phyloP scores from a whole-genome alignment of 2,797 vertebrate genomes.

The Sebastes baramenuke region DNA sequence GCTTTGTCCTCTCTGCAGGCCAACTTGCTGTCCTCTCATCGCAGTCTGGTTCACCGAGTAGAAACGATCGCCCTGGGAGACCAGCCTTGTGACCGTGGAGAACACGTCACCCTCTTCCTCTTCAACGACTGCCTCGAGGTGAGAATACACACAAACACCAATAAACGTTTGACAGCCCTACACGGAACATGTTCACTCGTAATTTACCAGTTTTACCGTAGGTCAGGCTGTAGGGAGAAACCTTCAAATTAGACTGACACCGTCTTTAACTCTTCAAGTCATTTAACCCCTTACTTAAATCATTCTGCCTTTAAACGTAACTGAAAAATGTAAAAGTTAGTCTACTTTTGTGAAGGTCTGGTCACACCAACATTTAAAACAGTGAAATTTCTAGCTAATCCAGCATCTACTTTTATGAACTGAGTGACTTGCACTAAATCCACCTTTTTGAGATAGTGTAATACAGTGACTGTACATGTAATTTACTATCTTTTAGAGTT shows the following conservation, averaged over 20 bases:
- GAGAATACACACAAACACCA: not conserved
- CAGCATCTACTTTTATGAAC: not conserved
- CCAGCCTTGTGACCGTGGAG: slow-evolving; percentile 94
- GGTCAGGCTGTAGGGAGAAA: not conserved
- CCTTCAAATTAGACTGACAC: not conserved
- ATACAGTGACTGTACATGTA: too few relatives aligned
- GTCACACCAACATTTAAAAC: not conserved
- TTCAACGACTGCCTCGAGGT: slow-evolving; percentile 99
- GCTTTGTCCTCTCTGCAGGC: slow-evolving; percentile 80
- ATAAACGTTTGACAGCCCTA: not conserved
- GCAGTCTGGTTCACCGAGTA: slow-evolving; percentile 91
- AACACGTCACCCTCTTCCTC: slow-evolving; percentile 96
- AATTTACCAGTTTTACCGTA: not conserved
- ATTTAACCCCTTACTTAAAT: not conserved
- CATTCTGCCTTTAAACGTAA: not conserved
- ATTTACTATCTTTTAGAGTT: too few relatives aligned
- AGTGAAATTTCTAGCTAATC: not conserved
- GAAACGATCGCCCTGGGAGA: slow-evolving; percentile 94
- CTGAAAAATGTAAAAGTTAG: not conserved
- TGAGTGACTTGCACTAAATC: not conserved
- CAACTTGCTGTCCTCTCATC: slow-evolving; percentile 96
- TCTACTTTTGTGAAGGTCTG: too few relatives aligned
- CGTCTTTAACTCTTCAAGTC: not conserved
- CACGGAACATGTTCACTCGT: not conserved
- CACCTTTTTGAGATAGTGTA: not conserved